Evolutionary conservation across 1,140 invertebrate species (phyloP).

Genomic region (Calliopsis andreniformis): DNA sequence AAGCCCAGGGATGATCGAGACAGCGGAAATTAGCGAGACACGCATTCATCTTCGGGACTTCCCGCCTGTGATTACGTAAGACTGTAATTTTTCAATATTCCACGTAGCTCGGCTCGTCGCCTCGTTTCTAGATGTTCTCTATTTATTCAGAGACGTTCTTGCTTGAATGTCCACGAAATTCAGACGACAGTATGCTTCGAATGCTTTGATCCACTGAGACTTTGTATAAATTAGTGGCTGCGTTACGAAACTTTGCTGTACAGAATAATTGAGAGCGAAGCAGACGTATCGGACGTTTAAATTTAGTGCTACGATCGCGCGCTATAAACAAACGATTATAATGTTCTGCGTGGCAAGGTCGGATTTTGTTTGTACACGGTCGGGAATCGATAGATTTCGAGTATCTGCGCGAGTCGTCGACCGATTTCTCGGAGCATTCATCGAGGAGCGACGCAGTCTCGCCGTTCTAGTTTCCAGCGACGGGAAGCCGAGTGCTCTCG

Average conservation of each 20-base stretch:
- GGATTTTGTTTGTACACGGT: constrained; percentile 2
- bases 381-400: not conserved
- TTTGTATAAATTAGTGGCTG: not conserved
- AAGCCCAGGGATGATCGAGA: not conserved
- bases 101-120: constrained; percentile 38
- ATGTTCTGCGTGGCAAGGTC: not conserved
- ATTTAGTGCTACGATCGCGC: not conserved
- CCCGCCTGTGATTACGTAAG: constrained; percentile 58
- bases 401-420: not conserved
- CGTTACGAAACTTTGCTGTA: not conserved
- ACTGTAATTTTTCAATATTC: constrained; percentile 61
- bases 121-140: constrained; percentile 6
- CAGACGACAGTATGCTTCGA: not conserved
- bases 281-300: constrained; percentile 7
- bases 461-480: no score
- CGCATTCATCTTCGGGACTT: constrained; percentile 54
- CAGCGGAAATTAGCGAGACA: constrained; percentile 51
- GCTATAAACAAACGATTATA: not conserved
- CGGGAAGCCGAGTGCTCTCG: no score
- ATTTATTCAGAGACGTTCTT: constrained; percentile 17
- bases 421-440: not conserved
- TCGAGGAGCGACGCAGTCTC: no score
- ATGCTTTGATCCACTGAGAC: not conserved
- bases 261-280: not conserved
- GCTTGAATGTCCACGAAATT: not conserved